A percentile compares a stretch with the other conserved stretches of the same genome.
These are phyloP conservation scores for Acanthochromis polyacanthus DNA, from an alignment of 2,113 vertebrate species.

Conservation along the genomic window DNA sequence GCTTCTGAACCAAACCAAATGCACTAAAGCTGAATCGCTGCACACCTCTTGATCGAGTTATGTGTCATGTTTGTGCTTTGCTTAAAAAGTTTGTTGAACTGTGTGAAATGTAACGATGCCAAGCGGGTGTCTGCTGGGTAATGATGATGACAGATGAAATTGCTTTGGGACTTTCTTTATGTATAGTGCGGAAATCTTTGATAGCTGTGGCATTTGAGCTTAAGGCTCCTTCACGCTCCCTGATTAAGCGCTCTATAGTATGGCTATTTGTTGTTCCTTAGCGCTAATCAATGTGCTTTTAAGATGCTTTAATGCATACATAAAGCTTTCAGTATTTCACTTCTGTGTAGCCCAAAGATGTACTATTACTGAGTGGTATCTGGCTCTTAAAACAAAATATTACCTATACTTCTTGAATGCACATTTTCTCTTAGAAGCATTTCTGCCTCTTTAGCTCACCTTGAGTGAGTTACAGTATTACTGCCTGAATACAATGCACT, in stretches of 20 bases:
- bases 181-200: background rate
- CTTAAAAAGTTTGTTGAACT: slow-evolving; percentile 53
- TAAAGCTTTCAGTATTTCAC: background rate
- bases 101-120: slow-evolving; percentile 43
- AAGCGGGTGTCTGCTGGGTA: slow-evolving; percentile 28
- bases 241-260: background rate
- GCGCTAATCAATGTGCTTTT: background rate
- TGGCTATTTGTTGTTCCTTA: background rate
- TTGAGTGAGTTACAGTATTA: background rate
- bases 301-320: background rate
- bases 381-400: background rate
- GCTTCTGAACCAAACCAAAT: slow-evolving; percentile 71
- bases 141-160: slow-evolving; percentile 14
- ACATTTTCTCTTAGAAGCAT: background rate
- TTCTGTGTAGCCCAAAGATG: background rate
- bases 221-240: background rate
- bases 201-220: background rate
- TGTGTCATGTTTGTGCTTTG: slow-evolving; percentile 77
- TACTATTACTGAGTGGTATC: background rate
- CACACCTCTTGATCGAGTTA: slow-evolving; percentile 88
- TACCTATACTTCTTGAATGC: background rate
- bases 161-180: slow-evolving; percentile 10
- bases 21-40: slow-evolving; percentile 79
- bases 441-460: background rate
- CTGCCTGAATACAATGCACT: background rate